Evolutionary conservation across 2,888 invertebrate genomes (phyloP).

Genomic region (Aleiodes testaceus): DNA sequence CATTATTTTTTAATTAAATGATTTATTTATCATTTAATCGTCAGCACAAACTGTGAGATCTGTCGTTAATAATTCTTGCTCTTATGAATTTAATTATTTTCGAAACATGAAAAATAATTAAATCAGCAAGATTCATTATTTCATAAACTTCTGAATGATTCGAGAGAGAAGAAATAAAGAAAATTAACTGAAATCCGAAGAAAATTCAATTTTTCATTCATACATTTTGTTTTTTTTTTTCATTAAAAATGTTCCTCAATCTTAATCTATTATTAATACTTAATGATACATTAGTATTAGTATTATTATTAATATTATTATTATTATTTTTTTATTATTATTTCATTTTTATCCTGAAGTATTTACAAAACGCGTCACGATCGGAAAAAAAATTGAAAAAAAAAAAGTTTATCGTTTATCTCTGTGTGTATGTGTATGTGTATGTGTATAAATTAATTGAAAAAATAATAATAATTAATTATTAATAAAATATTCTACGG

Average conservation of each 20-base stretch:
- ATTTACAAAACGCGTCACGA: constrained; percentile 39
- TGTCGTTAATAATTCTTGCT: constrained; percentile 60
- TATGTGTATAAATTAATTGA: not conserved
- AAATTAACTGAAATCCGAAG: not conserved
- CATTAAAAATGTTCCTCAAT: constrained; percentile 38
- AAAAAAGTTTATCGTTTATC: not conserved
- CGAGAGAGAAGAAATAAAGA: no score
- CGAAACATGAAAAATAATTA: no score
- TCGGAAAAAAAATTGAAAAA: constrained; percentile 1
- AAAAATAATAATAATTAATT: constrained; percentile 62
- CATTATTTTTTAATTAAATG: not conserved
- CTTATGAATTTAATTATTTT: not conserved
- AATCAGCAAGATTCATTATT: no score
- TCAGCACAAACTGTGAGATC: constrained; percentile 68
- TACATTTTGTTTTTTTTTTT: constrained; percentile 41
- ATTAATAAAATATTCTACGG: no score
- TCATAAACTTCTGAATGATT: no score
- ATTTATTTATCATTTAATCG: constrained; percentile 54
- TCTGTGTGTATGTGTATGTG: no score
- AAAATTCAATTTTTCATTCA: constrained; percentile 49
- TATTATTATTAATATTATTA: no score
- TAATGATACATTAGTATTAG: constrained; percentile 67
- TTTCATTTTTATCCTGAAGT: constrained; percentile 16
- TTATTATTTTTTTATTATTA: constrained; percentile 41
- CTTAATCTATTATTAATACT: constrained; percentile 62